These are phyloP conservation scores for Drosophila ambigua DNA, from an alignment of 1,140 invertebrate genomes.

Conservation along the genomic window DNA sequence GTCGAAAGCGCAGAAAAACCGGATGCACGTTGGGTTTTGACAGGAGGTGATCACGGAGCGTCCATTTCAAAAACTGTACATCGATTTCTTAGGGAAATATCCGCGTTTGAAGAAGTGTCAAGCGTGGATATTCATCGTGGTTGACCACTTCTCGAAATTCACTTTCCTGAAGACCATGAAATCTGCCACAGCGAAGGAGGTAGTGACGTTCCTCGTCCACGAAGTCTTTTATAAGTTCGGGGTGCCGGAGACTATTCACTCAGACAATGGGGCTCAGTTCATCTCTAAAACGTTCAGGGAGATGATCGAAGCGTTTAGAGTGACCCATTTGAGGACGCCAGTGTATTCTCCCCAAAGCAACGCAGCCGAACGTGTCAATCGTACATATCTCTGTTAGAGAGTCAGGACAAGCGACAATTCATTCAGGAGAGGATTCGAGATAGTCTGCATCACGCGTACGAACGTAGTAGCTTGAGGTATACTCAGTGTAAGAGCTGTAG, in stretches of 20 bases:
- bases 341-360: too few relatives aligned
- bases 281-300: too few relatives aligned
- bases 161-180: background rate
- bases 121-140: slow-evolving; percentile 11
- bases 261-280: too few relatives aligned
- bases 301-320: too few relatives aligned
- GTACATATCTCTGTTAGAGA: too few relatives aligned
- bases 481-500: background rate
- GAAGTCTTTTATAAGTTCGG: background rate
- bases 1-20: background rate
- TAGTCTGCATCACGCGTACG: too few relatives aligned
- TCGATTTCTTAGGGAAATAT: slow-evolving; percentile 9
- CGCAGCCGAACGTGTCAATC: too few relatives aligned
- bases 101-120: background rate
- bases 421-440: too few relatives aligned
- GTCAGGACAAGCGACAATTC: too few relatives aligned
- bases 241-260: background rate
- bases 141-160: slow-evolving; percentile 5
- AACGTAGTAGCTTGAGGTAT: too few relatives aligned
- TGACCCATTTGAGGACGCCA: too few relatives aligned
- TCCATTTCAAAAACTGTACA: slow-evolving; percentile 7
- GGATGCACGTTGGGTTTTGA: background rate
- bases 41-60: background rate
- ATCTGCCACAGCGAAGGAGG: background rate
- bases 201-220: background rate